Evolutionary conservation across 2,888 invertebrate genomes (phyloP).

Genomic region (Stomorhina lunata): DNA sequence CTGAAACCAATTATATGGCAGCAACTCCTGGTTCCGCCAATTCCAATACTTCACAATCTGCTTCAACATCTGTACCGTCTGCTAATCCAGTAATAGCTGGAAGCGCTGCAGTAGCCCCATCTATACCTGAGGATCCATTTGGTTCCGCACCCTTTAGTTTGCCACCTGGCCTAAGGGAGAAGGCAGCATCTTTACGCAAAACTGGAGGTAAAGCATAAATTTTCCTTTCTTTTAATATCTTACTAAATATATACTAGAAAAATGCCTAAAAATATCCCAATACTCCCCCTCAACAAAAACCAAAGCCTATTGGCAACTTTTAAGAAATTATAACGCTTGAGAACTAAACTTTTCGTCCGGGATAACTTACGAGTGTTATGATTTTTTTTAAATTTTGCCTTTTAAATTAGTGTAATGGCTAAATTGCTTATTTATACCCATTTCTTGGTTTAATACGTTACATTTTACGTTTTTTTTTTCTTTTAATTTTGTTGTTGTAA

Average conservation of each 20-base stretch:
- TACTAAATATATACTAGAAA: conserved; percentile 36
- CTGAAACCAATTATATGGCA: conserved; percentile 72
- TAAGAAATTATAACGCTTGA: conserved; percentile 46
- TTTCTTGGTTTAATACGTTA: conserved; percentile 23
- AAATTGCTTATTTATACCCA: conserved; percentile 34
- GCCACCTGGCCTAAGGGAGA: conserved; percentile 81
- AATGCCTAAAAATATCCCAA: conserved; percentile 44
- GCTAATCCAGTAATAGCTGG: conserved; percentile 26
- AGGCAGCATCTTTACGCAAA: conserved; percentile 79
- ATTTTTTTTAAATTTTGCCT: conserved; percentile 49
- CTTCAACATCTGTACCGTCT: conserved; percentile 19
- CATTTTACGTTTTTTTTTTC: neutral
- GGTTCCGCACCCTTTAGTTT: conserved; percentile 90
- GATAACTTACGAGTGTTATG: no score
- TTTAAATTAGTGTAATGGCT: conserved; percentile 42
- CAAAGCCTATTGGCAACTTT: conserved; percentile 37
- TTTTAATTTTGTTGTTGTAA: conserved; percentile 5
- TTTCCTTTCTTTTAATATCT: conserved; percentile 65
- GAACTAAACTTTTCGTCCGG: neutral
- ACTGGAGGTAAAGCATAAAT: conserved; percentile 81
- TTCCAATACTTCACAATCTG: conserved; percentile 56
- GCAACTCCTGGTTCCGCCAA: conserved; percentile 73
- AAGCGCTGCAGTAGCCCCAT: conserved; percentile 67
- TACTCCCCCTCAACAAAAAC: conserved; percentile 38
- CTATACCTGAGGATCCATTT: conserved; percentile 87